Conservation (phyloP, 2,113 vertebrate genomes). For the Semnornis frantzii region DNA sequence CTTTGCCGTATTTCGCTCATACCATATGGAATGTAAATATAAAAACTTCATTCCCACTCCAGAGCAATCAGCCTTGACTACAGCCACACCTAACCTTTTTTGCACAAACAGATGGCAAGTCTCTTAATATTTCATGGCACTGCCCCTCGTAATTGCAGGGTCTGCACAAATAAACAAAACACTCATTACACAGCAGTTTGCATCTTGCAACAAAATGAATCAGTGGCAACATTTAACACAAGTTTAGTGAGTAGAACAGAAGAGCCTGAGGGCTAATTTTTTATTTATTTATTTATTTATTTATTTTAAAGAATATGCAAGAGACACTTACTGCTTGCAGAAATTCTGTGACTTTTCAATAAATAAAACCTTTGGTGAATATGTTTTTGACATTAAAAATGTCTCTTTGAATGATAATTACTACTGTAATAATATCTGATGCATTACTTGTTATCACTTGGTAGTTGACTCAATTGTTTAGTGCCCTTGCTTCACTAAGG, state of each 20-base stretch:
- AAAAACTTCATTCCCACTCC: neutral
- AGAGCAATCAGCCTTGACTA: slow-evolving; percentile 14
- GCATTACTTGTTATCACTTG: neutral
- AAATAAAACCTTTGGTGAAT: neutral
- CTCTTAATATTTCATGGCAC: slow-evolving; percentile 40
- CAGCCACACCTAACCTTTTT: slow-evolving; percentile 33
- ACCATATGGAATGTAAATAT: slow-evolving; percentile 5
- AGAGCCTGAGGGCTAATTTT: neutral
- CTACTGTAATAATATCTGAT: slow-evolving; percentile 6
- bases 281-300: neutral
- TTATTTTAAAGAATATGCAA: neutral
- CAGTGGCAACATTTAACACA: neutral
- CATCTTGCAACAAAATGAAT: neutral
- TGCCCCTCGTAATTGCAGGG: slow-evolving; percentile 14
- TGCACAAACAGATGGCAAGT: slow-evolving; percentile 34
- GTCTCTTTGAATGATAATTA: slow-evolving; percentile 30
- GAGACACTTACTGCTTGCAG: neutral
- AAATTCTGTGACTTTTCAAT: neutral
- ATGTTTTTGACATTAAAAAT: neutral
- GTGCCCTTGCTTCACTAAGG: neutral
- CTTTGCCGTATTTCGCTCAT: neutral
- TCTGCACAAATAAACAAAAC: slow-evolving; percentile 38
- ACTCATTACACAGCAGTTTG: neutral
- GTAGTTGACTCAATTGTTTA: slow-evolving; percentile 37
- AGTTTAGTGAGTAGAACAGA: neutral